These are phyloP conservation scores for Apis laboriosa DNA, from an alignment of 1,140 invertebrate species.

Conservation along the genomic window DNA sequence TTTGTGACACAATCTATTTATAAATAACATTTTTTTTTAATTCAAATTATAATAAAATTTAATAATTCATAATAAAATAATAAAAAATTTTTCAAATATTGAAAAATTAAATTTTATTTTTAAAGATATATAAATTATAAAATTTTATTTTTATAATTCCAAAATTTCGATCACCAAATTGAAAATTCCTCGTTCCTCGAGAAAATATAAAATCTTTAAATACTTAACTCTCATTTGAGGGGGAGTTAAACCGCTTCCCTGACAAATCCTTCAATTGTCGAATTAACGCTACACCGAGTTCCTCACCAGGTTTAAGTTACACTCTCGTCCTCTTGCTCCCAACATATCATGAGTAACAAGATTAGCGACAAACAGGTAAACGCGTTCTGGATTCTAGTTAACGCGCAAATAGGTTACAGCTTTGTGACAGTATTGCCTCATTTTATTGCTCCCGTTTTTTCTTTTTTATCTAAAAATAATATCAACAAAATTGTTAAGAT, in stretches of 20 bases:
- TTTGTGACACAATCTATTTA: no score
- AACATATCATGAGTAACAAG: conserved; percentile 4
- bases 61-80: no score
- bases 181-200: background rate
- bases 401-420: conserved; percentile 22
- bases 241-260: background rate
- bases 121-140: no score
- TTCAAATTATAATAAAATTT: no score
- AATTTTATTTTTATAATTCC: background rate
- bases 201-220: background rate
- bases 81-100: no score
- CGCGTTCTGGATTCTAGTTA: conserved; percentile 30
- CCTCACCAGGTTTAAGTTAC: conserved; percentile 13
- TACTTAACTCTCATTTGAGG: background rate
- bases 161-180: background rate
- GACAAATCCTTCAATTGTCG: conserved; percentile 37
- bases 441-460: no score
- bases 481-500: no score
- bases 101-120: no score
- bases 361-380: conserved; percentile 29
- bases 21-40: no score
- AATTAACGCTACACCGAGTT: conserved; percentile 22
- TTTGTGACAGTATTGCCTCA: background rate
- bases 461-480: background rate
- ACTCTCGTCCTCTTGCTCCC: background rate